These are phyloP conservation scores for Sinotaia quadrata DNA, from an alignment of 2,888 invertebrate genomes.

Conservation along the genomic window DNA sequence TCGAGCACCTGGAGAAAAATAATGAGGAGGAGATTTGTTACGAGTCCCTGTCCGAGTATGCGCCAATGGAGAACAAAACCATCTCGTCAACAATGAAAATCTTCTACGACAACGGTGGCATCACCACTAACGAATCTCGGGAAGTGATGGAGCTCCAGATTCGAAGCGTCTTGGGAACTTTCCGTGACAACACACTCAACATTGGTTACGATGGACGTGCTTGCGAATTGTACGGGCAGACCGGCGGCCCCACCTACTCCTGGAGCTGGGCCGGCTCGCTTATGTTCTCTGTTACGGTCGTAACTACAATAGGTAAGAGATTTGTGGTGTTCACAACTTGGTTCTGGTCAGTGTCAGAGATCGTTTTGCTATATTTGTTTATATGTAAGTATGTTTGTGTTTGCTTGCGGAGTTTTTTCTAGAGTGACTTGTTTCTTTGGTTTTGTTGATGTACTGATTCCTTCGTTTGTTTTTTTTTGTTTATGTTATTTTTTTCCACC, in stretches of 20 bases:
- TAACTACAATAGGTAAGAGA: slow-evolving; percentile 72
- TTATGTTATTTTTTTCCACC: no score
- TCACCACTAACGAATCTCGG: slow-evolving; percentile 52
- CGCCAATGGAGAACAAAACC: slow-evolving; percentile 60
- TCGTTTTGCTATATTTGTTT: no score
- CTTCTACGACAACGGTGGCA: slow-evolving; percentile 43
- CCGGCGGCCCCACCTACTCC: slow-evolving; percentile 62
- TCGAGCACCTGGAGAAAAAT: slow-evolving; percentile 70
- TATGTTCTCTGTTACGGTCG: slow-evolving; percentile 71
- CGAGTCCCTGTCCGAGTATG: slow-evolving; percentile 63
- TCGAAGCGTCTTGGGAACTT: slow-evolving; percentile 60
- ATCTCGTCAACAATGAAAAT: slow-evolving; percentile 59
- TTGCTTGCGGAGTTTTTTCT: no score
- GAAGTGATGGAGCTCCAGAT: slow-evolving; percentile 62
- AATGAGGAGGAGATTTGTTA: slow-evolving; percentile 69
- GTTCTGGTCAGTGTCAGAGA: no score
- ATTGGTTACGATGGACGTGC: slow-evolving; percentile 68
- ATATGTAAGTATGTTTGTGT: no score
- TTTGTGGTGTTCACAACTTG: no score
- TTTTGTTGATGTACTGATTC: no score
- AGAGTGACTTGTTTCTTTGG: no score
- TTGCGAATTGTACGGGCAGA: slow-evolving; percentile 61
- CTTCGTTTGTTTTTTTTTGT: no score
- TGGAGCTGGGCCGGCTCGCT: slow-evolving; percentile 71
- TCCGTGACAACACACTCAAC: slow-evolving; percentile 64